Base-by-base conservation (phyloP, 2,797 vertebrate genomes). In the Tapera naevia region DNA sequence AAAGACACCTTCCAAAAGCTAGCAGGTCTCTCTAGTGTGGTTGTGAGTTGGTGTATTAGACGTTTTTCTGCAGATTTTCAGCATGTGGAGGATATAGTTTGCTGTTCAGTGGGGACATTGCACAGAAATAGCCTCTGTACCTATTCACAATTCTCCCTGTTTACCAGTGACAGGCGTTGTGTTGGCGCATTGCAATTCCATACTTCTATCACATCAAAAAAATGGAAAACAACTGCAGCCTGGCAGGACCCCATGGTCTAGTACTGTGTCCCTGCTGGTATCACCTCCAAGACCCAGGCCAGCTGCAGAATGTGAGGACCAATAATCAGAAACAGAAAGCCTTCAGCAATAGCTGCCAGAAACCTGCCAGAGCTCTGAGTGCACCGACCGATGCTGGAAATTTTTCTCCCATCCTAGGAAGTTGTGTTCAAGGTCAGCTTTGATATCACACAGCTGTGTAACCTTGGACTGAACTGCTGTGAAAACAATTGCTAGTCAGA, bases 321-420 rank as follows among this genome's bases (percentile, higher is more conserved):
- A 32, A 13, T 9, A 51, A 13, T 5, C 11, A 43, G 60, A 62
- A 41, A 43, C 25, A 12, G 2, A 25, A 54, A 58, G 22, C 13
- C 35, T 16, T 56, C n/a, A 78, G 45, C 0, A 1, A 9, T 16
- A 69, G 21, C 30, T 0, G 0, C 18, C 61, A 78, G 66, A 73
- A 78, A 37, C 30, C 21, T 58, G 9, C 13, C 28, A 53, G 62
- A 19, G 14, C 1, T 4, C n/a, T 35, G n/a, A 35, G 11, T 24
- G 16, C 32, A 46, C 30, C 48, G 35, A 1, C 5, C 0, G 0
- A 9, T 2, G 1, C 56, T 37, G 35, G 24, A 51, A 32, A 22
- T 16, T 43, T 86, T 85, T 54, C 33, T 83, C 35, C 15, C 16
- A 35, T 19, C 22, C 58, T 58, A 23, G 16, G 25, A 87, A 76